phyloP scores from a whole-genome alignment of 2,888 invertebrate genomes.

The Archaeoteleia sp. region DNA sequence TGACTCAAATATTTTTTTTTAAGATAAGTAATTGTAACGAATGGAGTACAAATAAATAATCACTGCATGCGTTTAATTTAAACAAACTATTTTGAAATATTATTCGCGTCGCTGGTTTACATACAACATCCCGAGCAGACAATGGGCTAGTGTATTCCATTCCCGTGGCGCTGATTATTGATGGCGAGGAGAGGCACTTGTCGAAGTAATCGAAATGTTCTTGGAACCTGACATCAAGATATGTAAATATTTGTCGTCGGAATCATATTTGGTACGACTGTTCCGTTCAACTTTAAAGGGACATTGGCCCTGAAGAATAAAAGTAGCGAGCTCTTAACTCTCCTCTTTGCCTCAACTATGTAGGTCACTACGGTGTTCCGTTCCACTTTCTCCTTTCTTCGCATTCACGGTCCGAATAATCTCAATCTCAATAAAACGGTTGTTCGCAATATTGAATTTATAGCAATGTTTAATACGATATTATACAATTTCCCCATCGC shows the following conservation, averaged over 20 bases:
- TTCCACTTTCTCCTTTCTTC: constrained; percentile 69
- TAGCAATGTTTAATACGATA: background rate
- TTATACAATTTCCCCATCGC: constrained; percentile 13
- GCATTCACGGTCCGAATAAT: constrained; percentile 54
- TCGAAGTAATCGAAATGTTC: too few relatives aligned
- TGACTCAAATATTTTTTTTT: too few relatives aligned
- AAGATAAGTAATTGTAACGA: too few relatives aligned
- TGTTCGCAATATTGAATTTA: too few relatives aligned
- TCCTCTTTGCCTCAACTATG: constrained; percentile 48
- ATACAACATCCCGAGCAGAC: too few relatives aligned
- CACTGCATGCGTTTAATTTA: too few relatives aligned
- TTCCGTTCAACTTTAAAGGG: constrained; percentile 45
- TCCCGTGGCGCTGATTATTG: too few relatives aligned
- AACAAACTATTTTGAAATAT: too few relatives aligned
- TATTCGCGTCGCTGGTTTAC: too few relatives aligned
- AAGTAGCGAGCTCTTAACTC: constrained; percentile 50
- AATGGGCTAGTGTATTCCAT: too few relatives aligned
- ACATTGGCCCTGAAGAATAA: constrained; percentile 54
- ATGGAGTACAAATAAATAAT: too few relatives aligned
- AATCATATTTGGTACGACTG: constrained; percentile 22
- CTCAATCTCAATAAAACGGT: constrained; percentile 13
- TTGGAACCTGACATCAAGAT: constrained; percentile 7
- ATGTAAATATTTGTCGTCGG: constrained; percentile 9
- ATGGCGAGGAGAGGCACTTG: too few relatives aligned
- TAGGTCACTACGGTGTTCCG: constrained; percentile 61